These are phyloP conservation scores for Hydrotaea cyrtoneurina DNA, from an alignment of 2,888 invertebrate genomes.

Conservation along the genomic window DNA sequence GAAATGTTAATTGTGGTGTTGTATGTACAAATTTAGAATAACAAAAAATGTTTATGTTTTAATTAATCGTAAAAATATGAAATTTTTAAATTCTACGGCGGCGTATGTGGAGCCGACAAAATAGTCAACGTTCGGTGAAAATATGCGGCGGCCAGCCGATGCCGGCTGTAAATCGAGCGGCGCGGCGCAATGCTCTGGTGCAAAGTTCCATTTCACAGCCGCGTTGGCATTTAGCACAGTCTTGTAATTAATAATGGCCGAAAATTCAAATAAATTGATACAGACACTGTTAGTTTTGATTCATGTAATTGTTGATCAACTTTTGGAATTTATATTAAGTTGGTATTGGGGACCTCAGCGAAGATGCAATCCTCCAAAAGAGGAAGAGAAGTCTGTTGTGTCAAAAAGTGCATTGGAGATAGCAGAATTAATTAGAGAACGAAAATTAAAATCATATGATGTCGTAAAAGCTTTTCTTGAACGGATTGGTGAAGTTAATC, in stretches of 20 bases:
- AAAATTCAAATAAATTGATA: constrained; percentile 66
- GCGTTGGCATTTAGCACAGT: too few species aligned
- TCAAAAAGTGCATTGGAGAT: constrained; percentile 86
- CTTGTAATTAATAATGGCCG: not conserved
- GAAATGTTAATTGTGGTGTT: too few species aligned
- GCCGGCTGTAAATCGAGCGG: too few species aligned
- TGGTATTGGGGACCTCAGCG: constrained; percentile 76
- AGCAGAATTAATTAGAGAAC: constrained; percentile 85
- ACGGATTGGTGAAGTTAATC: constrained; percentile 87
- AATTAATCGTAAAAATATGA: too few species aligned
- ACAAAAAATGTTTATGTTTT: too few species aligned
- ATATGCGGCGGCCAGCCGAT: too few species aligned
- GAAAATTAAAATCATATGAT: constrained; percentile 85
- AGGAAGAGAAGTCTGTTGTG: constrained; percentile 74
- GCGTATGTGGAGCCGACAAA: too few species aligned
- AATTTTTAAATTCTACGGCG: too few species aligned
- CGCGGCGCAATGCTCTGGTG: too few species aligned
- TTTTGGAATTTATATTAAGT: constrained; percentile 76
- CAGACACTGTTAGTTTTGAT: constrained; percentile 71
- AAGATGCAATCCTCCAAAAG: constrained; percentile 72
- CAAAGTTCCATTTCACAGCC: too few species aligned
- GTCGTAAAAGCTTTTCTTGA: constrained; percentile 88
- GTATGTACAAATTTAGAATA: too few species aligned
- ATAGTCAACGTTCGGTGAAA: too few species aligned
- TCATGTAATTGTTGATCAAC: constrained; percentile 74